Base-by-base conservation (phyloP, 2,888 invertebrate genomes). In the Mechanitis messenoides region DNA sequence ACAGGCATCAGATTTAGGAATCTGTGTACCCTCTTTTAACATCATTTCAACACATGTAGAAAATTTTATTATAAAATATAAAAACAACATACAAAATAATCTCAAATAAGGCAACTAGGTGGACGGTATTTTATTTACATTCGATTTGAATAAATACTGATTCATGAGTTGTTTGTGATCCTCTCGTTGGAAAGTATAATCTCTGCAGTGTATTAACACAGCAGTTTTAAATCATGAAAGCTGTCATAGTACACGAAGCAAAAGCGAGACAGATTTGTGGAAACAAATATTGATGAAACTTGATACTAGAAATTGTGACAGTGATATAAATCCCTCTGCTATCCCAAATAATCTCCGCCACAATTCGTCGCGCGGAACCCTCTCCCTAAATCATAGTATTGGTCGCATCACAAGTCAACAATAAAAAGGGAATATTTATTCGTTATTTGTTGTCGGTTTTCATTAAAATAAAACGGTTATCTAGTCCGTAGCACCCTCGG, bases 401-500 rank as follows among this genome's bases (percentile, higher is more conserved):
- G 77, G 74, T 74, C 80, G 81, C 83, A 79, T 85, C 84, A 82
- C 80, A 84, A 77, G 76, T 79, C 81, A 79, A 83, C 87, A 83
- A 85, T 86, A 86, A 87, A 85, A 74, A 80, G 76, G 79, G 85
- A 83, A 87, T 86, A 86, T 85, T 85, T 87, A 88, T 88, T 84
- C 81, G 84, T 88, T 89, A 90, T 90, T 90, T 90, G 88, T 86
- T 87, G 85, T 87, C 83, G 84, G 84, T 85, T 87, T 81, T 85
- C 81, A 88, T 90, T 89, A 88, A 87, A 90, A 87, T 88, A 87
- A 87, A 87, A 77, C 84, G 78, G 74, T 81, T 86, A 86, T 87
- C 87, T 87, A 84, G 81, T 80, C 82, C 75, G 84, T 81, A 79
- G 78, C 85, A 84, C 87, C 90, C 87, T 74, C 72, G 67, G 66